Evolutionary conservation across 2,888 invertebrate genomes (phyloP), one percentile per base, ranked within the genome.

Genomic region (Melieria omissa): DNA sequence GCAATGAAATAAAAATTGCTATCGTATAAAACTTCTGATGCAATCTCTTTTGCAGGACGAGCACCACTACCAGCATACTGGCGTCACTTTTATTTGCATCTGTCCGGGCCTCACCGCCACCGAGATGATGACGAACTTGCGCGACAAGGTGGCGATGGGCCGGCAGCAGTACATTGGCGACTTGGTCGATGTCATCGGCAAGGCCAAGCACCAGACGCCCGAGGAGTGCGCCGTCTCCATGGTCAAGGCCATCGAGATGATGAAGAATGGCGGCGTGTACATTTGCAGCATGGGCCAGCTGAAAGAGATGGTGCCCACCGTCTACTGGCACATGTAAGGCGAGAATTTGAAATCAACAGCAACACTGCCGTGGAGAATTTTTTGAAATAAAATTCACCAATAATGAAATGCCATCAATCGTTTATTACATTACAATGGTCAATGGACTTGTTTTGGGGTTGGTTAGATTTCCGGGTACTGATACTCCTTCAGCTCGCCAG

Each of bases 201-300:
- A 80, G 47, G 80, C 81, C 55, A 82, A 83, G 72, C 80, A 79
- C 45, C 86, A 86, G 74, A 81, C 79, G 61, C 83, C 86, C n/a
- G 82, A 83, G 57, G 83, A 85, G 71, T 84, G 83, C 6, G 86
- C 86, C 45, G 42, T 47, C 29, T 77, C 78, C 71, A 75, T 85
- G 63, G 74, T 85, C 47, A 81, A 81, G 62, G 82, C 78, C 16
- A 81, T 86, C 66, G 84, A 86, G 66, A 76, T 79, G 73, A 81
- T 81, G 79, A 84, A 86, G 74, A 86, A 86, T 74, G 86, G 85
- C 63, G 84, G 82, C 69, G 76, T 86, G 75, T 86, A 85, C 79
- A 81, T 86, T 44, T 78, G 82, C 29, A 81, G 80, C 63, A 76
- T 80, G 76, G 85, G 84, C 0, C 80, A 81, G 58, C 74, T 86